Percentiles rank a stretch among this genome's conserved stretches.
These are phyloP conservation scores for Tetragonisca angustula DNA, from an alignment of 2,888 invertebrate genomes.

Conservation along the genomic window DNA sequence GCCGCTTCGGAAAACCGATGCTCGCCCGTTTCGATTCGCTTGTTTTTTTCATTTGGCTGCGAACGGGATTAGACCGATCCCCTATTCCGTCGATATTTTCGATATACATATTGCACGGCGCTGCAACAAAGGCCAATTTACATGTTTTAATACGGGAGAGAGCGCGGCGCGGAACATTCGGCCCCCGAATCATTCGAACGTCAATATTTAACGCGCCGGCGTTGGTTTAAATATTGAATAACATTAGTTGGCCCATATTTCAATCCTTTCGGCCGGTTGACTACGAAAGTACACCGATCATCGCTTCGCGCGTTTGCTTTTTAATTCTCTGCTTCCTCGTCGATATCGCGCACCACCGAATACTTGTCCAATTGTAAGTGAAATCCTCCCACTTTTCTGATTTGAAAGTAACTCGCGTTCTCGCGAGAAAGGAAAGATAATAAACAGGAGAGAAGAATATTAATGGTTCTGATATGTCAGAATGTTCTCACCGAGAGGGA, in stretches of 20 bases:
- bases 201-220: conserved; percentile 2
- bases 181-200: not conserved
- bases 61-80: not conserved
- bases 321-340: not conserved
- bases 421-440: no score
- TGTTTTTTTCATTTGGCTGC: not conserved
- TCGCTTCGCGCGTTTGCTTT: not conserved
- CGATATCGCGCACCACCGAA: not conserved
- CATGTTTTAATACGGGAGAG: not conserved
- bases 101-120: not conserved
- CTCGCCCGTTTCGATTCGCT: conserved; percentile 4
- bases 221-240: not conserved
- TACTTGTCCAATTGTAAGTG: not conserved
- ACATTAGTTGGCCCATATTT: not conserved
- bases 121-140: not conserved
- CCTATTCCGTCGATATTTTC: not conserved
- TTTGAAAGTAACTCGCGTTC: no score
- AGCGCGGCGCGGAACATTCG: not conserved
- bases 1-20: conserved; percentile 10
- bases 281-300: conserved; percentile 10
- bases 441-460: no score
- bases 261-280: conserved; percentile 11
- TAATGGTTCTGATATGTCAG: no score
- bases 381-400: not conserved
- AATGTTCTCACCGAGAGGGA: no score